Base-by-base conservation (phyloP, 1,140 invertebrate genomes). In the Cydia fagiglandana region DNA sequence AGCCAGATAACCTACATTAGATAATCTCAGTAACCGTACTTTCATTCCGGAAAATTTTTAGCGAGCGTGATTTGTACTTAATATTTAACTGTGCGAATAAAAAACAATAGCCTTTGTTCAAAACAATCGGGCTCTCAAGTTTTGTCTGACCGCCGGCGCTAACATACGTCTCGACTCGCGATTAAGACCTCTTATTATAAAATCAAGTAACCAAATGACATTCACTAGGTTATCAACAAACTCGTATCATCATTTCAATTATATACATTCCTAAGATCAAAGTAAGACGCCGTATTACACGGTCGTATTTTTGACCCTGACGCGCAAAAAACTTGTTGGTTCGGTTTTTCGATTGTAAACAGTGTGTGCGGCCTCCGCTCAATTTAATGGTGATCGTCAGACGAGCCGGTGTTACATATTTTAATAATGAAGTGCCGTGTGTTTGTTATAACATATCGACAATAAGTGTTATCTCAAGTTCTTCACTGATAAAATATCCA, bases 101-200 rank as follows among this genome's bases (percentile, higher is more conserved):
- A 84, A 80, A 88, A 89, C 88, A 91, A 90, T 89, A 78, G 89
- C 82, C 87, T 90, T 88, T 91, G 89, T 91, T 88, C 79, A 80
- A 79, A 84, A 83, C 82, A 86, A 85, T 82, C 80, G 80, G 61
- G 76, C 76, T 73, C 78, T 82, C 81, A 82, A 84, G 73, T 85
- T 88, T 84, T 79, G 64, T 83, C 76, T 85, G 79, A 77, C 81
- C 78, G 78, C 45, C 75, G 79, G 75, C 79, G 79, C 70, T 75
- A 78, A 74, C 80, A 80, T 78, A 81, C 79, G 82, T 83, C 79
- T 82, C 64, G 64, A 64, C 28, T 66, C 20, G 73, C 53, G 64
- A 70, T 70, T 41, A 70, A 70, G 15, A 70, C 66, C 15, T 70
- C 66, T 45, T 38, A 68, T 68, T 68, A 38, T 68, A 41, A 70